These are phyloP conservation scores for Littorina saxatilis DNA, from an alignment of 1,140 invertebrate genomes.

Conservation along the genomic window DNA sequence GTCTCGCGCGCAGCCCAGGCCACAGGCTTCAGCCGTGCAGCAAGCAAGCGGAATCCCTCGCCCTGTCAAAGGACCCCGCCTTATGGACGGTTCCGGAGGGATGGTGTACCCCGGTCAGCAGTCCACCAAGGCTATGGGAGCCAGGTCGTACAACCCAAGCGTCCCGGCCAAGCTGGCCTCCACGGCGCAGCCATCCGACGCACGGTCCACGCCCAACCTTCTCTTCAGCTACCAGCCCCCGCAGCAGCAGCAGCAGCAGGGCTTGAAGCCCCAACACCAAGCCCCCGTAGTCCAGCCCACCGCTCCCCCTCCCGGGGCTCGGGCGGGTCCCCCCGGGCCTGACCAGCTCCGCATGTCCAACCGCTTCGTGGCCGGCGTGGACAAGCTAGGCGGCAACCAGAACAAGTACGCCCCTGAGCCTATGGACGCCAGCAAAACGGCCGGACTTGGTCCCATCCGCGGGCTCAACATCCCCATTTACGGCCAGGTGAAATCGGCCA, in stretches of 20 bases:
- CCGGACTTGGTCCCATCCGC: conserved; percentile 12
- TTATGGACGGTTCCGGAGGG: background rate
- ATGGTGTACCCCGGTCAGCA: too few species aligned
- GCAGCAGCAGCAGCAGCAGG: background rate
- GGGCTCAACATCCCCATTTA: background rate
- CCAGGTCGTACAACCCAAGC: background rate
- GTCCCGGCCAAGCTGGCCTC: background rate
- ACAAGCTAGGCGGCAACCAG: background rate
- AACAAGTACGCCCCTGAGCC: background rate
- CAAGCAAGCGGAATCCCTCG: background rate
- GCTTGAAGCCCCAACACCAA: background rate
- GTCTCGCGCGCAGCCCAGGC: too few species aligned
- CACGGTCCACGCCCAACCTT: too few species aligned
- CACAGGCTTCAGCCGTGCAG: background rate
- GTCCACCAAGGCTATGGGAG: too few species aligned
- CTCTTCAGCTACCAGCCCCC: background rate
- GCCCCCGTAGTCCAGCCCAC: background rate
- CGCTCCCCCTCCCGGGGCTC: background rate
- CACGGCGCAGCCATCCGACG: background rate
- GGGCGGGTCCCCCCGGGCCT: background rate
- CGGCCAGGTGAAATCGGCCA: background rate
- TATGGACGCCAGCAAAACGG: background rate
- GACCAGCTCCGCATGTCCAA: conserved; percentile 26
- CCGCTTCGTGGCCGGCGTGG: conserved; percentile 13
- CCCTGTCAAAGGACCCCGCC: background rate